Percentiles rank a stretch among this genome's conserved stretches.
Evolutionary conservation across 2,888 invertebrate genomes (phyloP).

Genomic region (Actias luna): DNA sequence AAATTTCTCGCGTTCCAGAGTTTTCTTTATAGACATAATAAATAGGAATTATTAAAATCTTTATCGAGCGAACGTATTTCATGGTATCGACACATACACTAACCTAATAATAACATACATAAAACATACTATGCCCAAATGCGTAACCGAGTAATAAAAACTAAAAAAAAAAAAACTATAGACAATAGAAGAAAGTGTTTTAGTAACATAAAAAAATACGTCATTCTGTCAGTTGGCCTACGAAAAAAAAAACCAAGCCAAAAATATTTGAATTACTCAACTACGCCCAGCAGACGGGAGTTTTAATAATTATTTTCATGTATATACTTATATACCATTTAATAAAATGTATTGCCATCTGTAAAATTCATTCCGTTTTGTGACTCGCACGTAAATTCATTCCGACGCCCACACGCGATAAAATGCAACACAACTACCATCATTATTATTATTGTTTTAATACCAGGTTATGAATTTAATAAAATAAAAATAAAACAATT

Average conservation of each 20-base stretch:
- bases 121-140: background rate
- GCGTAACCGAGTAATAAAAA: background rate
- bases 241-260: background rate
- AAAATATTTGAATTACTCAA: background rate
- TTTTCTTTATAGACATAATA: background rate
- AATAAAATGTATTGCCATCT: background rate
- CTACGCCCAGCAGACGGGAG: background rate
- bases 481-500: slow-evolving; percentile 36
- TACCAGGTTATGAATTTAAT: slow-evolving; percentile 40
- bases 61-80: background rate
- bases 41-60: background rate
- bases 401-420: background rate
- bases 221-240: too few species aligned
- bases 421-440: too few species aligned
- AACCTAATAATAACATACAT: background rate
- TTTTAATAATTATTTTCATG: background rate
- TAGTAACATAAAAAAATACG: too few species aligned
- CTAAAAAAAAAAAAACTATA: background rate
- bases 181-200: background rate
- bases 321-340: background rate
- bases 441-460: too few species aligned
- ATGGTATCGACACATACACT: background rate
- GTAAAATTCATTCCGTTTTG: background rate
- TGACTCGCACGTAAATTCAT: slow-evolving; percentile 32
- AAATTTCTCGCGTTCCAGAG: background rate